phyloP scores from a whole-genome alignment of 2,888 invertebrate species.

The Eupithecia subumbrata region DNA sequence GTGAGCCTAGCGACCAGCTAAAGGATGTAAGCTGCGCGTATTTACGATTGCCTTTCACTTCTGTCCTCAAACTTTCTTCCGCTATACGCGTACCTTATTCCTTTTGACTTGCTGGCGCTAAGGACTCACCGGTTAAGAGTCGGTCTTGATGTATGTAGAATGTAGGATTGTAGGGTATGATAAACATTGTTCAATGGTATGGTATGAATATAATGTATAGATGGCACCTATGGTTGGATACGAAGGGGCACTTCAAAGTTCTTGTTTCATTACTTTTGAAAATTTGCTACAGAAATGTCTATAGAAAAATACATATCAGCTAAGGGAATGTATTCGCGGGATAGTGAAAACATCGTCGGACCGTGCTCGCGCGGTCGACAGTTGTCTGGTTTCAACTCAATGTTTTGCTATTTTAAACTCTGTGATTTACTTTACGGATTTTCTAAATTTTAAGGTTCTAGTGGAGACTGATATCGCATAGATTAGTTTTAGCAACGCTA shows the following conservation, averaged over 20 bases:
- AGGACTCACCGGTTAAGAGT: slow-evolving; percentile 58
- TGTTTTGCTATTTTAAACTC: slow-evolving; percentile 81
- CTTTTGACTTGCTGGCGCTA: slow-evolving; percentile 47
- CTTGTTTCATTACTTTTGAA: slow-evolving; percentile 59
- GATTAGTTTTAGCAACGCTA: slow-evolving; percentile 84
- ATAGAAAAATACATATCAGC: slow-evolving; percentile 83
- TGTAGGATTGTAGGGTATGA: slow-evolving; percentile 77
- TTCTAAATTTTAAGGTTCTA: slow-evolving; percentile 83
- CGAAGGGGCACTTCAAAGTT: slow-evolving; percentile 76
- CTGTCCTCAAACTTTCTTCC: slow-evolving; percentile 52
- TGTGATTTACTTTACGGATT: slow-evolving; percentile 83
- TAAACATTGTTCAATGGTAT: slow-evolving; percentile 74
- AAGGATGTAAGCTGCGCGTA: slow-evolving; percentile 54
- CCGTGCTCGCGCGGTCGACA: slow-evolving; percentile 56
- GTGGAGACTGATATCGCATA: slow-evolving; percentile 84
- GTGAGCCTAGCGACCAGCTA: slow-evolving; percentile 54
- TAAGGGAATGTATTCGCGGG: slow-evolving; percentile 71
- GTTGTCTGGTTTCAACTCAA: slow-evolving; percentile 72
- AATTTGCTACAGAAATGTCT: slow-evolving; percentile 69
- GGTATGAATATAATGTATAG: slow-evolving; percentile 60
- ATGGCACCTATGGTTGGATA: slow-evolving; percentile 77
- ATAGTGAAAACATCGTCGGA: slow-evolving; percentile 55
- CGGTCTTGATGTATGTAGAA: slow-evolving; percentile 74
- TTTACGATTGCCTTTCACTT: slow-evolving; percentile 49
- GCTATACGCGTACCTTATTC: slow-evolving; percentile 55